phyloP scores from a whole-genome alignment of 1,140 invertebrate genomes.

The Drosophila azteca region DNA sequence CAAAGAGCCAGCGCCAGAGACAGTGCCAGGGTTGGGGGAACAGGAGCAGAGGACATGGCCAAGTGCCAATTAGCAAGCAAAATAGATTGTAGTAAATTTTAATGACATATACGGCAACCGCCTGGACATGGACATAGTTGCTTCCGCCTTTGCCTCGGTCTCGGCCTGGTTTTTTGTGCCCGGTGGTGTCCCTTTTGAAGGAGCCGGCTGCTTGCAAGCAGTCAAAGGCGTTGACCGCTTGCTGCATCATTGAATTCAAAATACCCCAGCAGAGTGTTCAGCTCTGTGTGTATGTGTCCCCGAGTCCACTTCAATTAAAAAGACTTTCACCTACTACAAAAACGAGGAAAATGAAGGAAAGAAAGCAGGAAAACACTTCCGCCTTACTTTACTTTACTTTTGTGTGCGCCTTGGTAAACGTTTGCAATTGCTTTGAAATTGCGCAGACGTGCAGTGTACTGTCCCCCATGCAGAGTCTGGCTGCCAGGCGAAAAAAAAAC shows the following conservation, averaged over 20 bases:
- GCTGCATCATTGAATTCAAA: conserved; percentile 78
- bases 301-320: conserved; percentile 80
- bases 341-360: conserved; percentile 63
- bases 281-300: conserved; percentile 48
- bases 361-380: conserved; percentile 77
- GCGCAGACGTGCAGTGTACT: conserved; percentile 66
- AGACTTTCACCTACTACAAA: conserved; percentile 76
- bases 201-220: conserved; percentile 45
- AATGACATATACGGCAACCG: conserved; percentile 65
- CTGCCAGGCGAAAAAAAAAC: conserved; percentile 51
- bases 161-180: conserved; percentile 34
- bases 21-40: too few relatives aligned
- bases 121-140: conserved; percentile 35
- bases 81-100: conserved; percentile 82
- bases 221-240: conserved; percentile 77
- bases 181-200: conserved; percentile 26
- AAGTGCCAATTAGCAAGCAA: conserved; percentile 82
- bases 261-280: conserved; percentile 42
- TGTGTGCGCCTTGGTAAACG: conserved; percentile 72
- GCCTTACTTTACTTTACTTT: conserved; percentile 71
- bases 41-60: conserved; percentile 57
- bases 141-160: conserved; percentile 25
- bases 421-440: conserved; percentile 78
- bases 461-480: conserved; percentile 12
- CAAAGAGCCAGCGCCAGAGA: conserved; percentile 9